Percentiles rank a stretch among this genome's conserved stretches.
These are phyloP conservation scores for Stigmatopora argus DNA, from an alignment of 2,113 vertebrate genomes.

Conservation along the genomic window DNA sequence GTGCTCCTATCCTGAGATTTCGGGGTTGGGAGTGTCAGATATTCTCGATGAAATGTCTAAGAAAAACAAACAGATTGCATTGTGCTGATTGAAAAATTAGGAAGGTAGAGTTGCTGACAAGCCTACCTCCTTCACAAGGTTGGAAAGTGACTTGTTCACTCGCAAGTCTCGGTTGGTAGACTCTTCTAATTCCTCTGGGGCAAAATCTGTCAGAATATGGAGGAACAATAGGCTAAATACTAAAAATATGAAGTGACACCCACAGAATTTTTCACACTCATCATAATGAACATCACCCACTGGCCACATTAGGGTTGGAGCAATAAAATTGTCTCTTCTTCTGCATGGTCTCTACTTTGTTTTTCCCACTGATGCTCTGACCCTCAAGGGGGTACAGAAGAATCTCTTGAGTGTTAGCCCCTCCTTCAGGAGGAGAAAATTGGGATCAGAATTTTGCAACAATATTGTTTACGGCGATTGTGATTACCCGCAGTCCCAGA, in stretches of 20 bases:
- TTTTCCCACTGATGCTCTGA: slow-evolving; percentile 67
- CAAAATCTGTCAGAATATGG: slow-evolving; percentile 60
- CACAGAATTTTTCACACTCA: not conserved
- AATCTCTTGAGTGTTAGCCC: slow-evolving; percentile 60
- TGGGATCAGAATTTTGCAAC: not conserved
- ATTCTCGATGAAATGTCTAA: slow-evolving; percentile 80
- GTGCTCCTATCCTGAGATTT: slow-evolving; percentile 74
- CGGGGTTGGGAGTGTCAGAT: slow-evolving; percentile 81
- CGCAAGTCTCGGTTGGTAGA: slow-evolving; percentile 59
- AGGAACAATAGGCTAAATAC: slow-evolving; percentile 7
- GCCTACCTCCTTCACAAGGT: slow-evolving; percentile 81
- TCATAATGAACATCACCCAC: slow-evolving; percentile 62
- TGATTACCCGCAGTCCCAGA: slow-evolving; percentile 72
- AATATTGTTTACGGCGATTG: not conserved
- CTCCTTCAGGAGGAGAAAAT: slow-evolving; percentile 37
- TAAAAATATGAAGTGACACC: slow-evolving; percentile 2
- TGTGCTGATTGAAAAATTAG: not conserved
- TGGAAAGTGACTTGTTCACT: slow-evolving; percentile 77
- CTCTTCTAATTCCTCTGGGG: slow-evolving; percentile 72
- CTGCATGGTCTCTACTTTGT: slow-evolving; percentile 74
- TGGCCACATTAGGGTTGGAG: slow-evolving; percentile 85
- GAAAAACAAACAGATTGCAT: slow-evolving; percentile 11
- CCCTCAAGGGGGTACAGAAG: slow-evolving; percentile 56
- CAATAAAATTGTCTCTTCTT: slow-evolving; percentile 82
- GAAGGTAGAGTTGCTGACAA: not conserved